Percentiles rank a stretch among this genome's conserved stretches.
Evolutionary conservation across 1,140 invertebrate genomes (phyloP).

Genomic region (Camponotus vicinus): DNA sequence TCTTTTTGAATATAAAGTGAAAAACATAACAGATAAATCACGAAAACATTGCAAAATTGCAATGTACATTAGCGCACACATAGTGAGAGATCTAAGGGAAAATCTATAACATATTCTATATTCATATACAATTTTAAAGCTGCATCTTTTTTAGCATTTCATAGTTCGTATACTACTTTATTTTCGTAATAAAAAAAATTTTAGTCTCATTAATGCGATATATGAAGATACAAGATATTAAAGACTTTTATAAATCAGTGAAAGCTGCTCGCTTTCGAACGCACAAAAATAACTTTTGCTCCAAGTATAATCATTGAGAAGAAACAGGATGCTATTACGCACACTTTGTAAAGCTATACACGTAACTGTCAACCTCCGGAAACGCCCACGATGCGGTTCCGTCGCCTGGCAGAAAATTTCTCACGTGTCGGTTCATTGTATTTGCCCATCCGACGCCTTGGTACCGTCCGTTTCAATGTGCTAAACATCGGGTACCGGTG

Average conservation of each 20-base stretch:
- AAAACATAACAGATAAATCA: background rate
- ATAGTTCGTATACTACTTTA: background rate
- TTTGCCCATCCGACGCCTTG: constrained; percentile 59
- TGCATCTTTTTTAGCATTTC: background rate
- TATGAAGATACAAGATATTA: background rate
- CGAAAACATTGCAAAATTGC: background rate
- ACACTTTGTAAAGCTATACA: constrained; percentile 39
- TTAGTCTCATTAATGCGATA: background rate
- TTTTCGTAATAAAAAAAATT: background rate
- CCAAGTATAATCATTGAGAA: constrained; percentile 24
- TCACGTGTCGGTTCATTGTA: constrained; percentile 71
- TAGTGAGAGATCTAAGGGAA: background rate
- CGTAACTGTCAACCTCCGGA: constrained; percentile 56
- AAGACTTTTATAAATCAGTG: background rate
- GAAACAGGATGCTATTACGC: constrained; percentile 48
- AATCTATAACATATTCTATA: background rate
- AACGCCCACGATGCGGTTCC: constrained; percentile 53
- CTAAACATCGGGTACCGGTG: constrained; percentile 68
- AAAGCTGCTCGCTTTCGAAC: background rate
- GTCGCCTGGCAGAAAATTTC: constrained; percentile 67
- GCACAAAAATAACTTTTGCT: constrained; percentile 10
- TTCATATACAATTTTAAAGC: background rate
- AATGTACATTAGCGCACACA: background rate
- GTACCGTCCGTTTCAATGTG: constrained; percentile 61
- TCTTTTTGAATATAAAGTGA: background rate